Conservation (phyloP, 1,140 invertebrate species). For the Drosophila leontia region DNA sequence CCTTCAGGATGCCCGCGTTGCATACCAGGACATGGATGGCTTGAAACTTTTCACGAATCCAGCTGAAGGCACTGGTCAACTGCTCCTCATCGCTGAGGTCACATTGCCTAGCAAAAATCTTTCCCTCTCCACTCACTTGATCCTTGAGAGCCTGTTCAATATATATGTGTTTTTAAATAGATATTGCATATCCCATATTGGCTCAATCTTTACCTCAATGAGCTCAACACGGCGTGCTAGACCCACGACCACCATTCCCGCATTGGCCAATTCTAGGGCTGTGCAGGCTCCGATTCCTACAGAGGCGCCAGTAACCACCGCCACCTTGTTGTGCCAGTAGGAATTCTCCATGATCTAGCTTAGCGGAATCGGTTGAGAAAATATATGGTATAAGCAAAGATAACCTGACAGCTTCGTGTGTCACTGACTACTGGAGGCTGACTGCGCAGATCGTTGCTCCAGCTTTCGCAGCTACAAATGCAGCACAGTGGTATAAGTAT, state of each 20-base stretch:
- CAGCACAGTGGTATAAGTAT: conserved; percentile 26
- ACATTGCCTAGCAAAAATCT: conserved; percentile 85
- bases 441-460: conserved; percentile 16
- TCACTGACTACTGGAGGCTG: conserved; percentile 43
- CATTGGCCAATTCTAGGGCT: conserved; percentile 85
- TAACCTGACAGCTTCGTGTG: conserved; percentile 39
- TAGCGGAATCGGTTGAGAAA: neutral
- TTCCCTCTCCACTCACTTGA: conserved; percentile 68
- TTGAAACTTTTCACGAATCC: conserved; percentile 69
- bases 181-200: too few species aligned
- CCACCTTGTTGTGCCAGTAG: conserved; percentile 87
- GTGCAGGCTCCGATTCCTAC: conserved; percentile 87
- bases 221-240: conserved; percentile 86
- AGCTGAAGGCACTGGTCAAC: conserved; percentile 86
- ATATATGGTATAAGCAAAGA: conserved; percentile 7
- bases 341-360: conserved; percentile 85
- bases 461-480: conserved; percentile 4
- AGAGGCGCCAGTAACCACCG: conserved; percentile 89
- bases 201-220: conserved; percentile 78
- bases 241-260: conserved; percentile 87
- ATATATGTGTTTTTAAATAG: neutral
- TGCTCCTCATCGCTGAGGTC: conserved; percentile 87
- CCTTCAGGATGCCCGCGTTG: conserved; percentile 81
- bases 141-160: conserved; percentile 50
- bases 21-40: conserved; percentile 75